A percentile compares a stretch with the other conserved stretches of the same genome.
phyloP scores from a whole-genome alignment of 2,797 vertebrate genomes.

The Brotogeris chrysoptera region DNA sequence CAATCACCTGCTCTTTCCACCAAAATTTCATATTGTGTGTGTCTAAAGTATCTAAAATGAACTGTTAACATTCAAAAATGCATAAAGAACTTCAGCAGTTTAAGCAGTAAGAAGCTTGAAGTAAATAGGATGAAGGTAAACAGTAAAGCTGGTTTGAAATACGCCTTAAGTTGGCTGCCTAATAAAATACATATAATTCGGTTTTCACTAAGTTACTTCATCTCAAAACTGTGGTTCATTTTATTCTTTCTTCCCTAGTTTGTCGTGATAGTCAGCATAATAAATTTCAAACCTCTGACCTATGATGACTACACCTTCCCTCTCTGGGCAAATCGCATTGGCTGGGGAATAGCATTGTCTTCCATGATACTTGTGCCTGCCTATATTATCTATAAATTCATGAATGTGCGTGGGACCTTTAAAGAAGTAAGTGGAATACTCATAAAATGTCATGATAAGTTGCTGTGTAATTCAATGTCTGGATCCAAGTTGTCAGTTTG shows the following conservation, averaged over 20 bases:
- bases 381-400: slow-evolving; percentile 92
- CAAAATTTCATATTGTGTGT: background rate
- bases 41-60: background rate
- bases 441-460: slow-evolving; percentile 48
- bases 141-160: background rate
- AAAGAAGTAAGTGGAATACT: slow-evolving; percentile 84
- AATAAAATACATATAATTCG: background rate
- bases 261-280: slow-evolving; percentile 92
- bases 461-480: slow-evolving; percentile 40
- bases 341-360: slow-evolving; percentile 92
- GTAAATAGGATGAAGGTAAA: background rate
- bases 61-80: background rate
- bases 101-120: background rate
- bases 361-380: slow-evolving; percentile 92
- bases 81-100: background rate
- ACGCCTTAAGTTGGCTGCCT: background rate
- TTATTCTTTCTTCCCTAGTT: slow-evolving; percentile 78
- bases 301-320: slow-evolving; percentile 94
- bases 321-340: slow-evolving; percentile 87
- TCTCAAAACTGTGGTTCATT: background rate
- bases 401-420: slow-evolving; percentile 85
- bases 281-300: slow-evolving; percentile 87
- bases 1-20: background rate
- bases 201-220: background rate
- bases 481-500: slow-evolving; percentile 23